phyloP scores from a whole-genome alignment of 2,888 invertebrate species.

The Drosophila affinis region DNA sequence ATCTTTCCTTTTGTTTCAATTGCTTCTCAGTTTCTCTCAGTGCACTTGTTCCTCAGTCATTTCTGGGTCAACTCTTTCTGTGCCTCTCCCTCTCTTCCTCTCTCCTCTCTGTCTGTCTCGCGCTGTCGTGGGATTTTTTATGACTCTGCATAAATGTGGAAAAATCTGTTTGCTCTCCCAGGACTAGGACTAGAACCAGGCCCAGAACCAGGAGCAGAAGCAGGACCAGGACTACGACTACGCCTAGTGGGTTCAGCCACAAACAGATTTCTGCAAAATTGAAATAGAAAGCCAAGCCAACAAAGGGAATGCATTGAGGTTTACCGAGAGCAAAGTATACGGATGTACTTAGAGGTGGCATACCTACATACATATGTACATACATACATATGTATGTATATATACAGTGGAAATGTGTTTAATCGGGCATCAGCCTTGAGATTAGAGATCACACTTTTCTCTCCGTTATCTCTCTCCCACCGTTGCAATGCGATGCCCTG shows the following conservation, averaged over 20 bases:
- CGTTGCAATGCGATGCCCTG: no score
- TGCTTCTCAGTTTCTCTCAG: neutral
- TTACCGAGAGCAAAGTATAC: neutral
- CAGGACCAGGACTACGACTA: no score
- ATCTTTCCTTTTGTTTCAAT: no score
- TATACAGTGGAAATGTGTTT: conserved; percentile 13
- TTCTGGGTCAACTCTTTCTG: conserved; percentile 41
- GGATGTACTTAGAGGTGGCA: neutral
- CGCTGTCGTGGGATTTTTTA: conserved; percentile 16
- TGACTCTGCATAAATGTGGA: conserved; percentile 42
- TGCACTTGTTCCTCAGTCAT: conserved; percentile 1
- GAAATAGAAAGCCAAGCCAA: conserved; percentile 46
- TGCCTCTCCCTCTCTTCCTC: neutral
- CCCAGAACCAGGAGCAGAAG: no score
- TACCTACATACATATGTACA: no score
- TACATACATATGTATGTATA: neutral
- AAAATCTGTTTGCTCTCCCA: conserved; percentile 33
- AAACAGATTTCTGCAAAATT: conserved; percentile 42
- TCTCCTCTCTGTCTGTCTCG: conserved; percentile 7
- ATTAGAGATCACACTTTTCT: conserved; percentile 19
- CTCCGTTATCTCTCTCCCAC: neutral
- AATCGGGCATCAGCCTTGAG: conserved; percentile 35
- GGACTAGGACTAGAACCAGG: conserved; percentile 7
- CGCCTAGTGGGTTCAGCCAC: neutral
- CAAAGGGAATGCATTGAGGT: conserved; percentile 3